These are phyloP conservation scores for Rafetus swinhoei DNA, from an alignment of 2,113 vertebrate genomes.

Conservation along the genomic window DNA sequence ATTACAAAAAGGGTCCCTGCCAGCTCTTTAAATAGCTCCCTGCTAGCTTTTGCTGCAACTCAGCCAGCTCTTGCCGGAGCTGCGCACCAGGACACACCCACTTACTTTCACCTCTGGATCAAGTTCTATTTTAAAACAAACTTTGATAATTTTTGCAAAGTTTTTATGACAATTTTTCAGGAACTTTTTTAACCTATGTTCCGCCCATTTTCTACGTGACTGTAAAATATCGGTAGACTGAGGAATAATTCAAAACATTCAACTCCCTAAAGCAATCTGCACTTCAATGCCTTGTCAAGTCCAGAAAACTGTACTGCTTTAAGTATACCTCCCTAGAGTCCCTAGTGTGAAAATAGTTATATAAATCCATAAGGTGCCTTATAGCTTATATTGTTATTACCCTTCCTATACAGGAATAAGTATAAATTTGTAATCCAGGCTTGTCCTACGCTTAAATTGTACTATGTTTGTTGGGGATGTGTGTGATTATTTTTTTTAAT, in stretches of 20 bases:
- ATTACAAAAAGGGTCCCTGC: no score
- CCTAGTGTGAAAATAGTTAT: neutral
- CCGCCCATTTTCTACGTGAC: neutral
- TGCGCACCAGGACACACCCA: no score
- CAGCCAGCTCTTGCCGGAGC: no score
- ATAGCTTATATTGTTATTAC: neutral
- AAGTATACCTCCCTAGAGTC: neutral
- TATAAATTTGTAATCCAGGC: neutral
- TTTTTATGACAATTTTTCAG: neutral
- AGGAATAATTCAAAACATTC: neutral
- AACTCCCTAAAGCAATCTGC: neutral
- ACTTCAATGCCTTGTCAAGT: neutral
- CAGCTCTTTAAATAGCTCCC: no score
- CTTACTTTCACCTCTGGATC: no score
- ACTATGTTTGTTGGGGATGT: neutral
- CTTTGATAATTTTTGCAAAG: neutral
- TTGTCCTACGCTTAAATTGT: neutral
- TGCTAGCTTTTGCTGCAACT: no score
- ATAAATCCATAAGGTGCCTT: neutral
- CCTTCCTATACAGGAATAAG: neutral
- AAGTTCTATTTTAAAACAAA: neutral
- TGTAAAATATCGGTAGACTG: neutral
- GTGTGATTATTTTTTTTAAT: neutral
- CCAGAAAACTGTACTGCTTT: neutral
- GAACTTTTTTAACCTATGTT: neutral